These are phyloP conservation scores for Acanthopagrus latus DNA, from an alignment of 2,797 vertebrate species.

Conservation along the genomic window DNA sequence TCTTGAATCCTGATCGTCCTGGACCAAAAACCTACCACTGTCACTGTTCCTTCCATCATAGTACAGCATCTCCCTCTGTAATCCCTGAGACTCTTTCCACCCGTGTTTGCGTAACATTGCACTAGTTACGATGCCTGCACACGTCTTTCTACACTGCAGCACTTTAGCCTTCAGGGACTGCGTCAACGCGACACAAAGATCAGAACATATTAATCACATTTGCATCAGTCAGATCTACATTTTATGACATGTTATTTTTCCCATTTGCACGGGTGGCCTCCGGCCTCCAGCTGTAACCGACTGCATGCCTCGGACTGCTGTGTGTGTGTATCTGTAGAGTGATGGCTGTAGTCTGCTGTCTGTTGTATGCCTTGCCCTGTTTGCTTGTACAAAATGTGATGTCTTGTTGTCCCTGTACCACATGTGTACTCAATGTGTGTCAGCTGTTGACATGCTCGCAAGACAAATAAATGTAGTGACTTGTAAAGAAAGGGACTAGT, in stretches of 20 bases:
- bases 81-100: constrained; percentile 30
- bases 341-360: constrained; percentile 49
- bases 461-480: constrained; percentile 54
- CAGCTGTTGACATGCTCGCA: constrained; percentile 37
- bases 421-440: constrained; percentile 41
- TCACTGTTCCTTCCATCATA: constrained; percentile 22
- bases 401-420: constrained; percentile 58
- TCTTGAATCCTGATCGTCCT: neutral
- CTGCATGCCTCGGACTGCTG: constrained; percentile 56
- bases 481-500: constrained; percentile 28
- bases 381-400: constrained; percentile 57
- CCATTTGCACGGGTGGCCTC: constrained; percentile 39
- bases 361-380: constrained; percentile 45
- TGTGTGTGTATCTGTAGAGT: constrained; percentile 54
- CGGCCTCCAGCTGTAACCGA: constrained; percentile 47
- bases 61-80: constrained; percentile 29
- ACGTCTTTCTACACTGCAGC: constrained; percentile 21
- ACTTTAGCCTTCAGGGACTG: constrained; percentile 45
- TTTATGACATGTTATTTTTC: constrained; percentile 35
- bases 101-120: constrained; percentile 32
- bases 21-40: constrained; percentile 23
- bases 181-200: constrained; percentile 22
- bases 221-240: constrained; percentile 33
- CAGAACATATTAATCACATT: constrained; percentile 42
- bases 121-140: constrained; percentile 23